Evolutionary conservation across 2,113 vertebrate species (phyloP), one percentile per base, ranked within the genome.

Genomic region (Lophius piscatorius): DNA sequence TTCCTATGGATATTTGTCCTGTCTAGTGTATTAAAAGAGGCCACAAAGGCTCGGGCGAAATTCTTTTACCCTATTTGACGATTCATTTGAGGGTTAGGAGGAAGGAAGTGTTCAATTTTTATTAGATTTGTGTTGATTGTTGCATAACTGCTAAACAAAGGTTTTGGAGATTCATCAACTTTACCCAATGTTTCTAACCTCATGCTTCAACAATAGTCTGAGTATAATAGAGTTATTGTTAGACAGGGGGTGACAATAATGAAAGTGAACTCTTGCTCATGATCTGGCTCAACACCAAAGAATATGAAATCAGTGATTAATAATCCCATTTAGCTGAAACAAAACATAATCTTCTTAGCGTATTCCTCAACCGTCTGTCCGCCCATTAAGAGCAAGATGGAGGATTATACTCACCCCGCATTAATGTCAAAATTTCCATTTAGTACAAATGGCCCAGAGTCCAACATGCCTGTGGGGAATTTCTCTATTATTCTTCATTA

Each of bases 311-410:
- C 57, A 63, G 17, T 22, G 50, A 14, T 69, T 55, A 56, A 49
- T 77, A 88, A 86, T 81, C 81, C 78, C 14, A 74, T 83, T 82
- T 74, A 74, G 56, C 69, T 82, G 76, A 82, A 84, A 86, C 78
- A 77, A 81, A 81, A 72, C 21, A 22, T 86, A 90, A 90, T 85
- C 87, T 80, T 81, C 57, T 89, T 81, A 68, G 17, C 50, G 60
- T 61, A 81, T 86, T 74, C 80, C 63, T 60, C 56, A 49, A 64
- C 44, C 33, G 49, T 83, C 55, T 46, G 28, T 69, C 73, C 66
- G 35, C 58, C 51, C 60, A 69, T 87, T 80, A 83, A 71, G 66
- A 78, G n/a, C 7, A 61, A 40, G 48, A 67, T 41, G 31, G 54
- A 56, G 76, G 69, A 85, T 83, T 80, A 83, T 12, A 3, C 36